Conservation (phyloP, 2,113 vertebrate species). For the Tetrao urogallus region DNA sequence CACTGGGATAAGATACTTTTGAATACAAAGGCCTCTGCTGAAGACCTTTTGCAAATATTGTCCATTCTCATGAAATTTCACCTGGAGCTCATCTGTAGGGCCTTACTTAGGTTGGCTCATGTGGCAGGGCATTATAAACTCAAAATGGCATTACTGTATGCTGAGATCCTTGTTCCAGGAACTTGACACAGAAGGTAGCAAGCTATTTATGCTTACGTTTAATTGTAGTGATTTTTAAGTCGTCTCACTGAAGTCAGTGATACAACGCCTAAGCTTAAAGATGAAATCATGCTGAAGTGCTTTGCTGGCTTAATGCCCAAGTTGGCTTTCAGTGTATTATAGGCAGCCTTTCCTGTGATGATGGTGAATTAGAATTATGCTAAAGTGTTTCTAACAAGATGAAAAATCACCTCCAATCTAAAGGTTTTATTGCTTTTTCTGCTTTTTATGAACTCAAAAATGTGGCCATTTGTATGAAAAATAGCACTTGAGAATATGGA, state of each 20-base stretch:
- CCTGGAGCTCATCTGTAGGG: conserved; percentile 39
- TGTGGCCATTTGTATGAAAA: conserved; percentile 51
- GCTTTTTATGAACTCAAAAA: conserved; percentile 49
- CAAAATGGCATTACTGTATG: background rate
- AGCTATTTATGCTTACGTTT: background rate
- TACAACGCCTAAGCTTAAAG: background rate
- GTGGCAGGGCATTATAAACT: background rate
- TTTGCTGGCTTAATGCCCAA: conserved; percentile 61
- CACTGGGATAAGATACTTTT: conserved; percentile 26
- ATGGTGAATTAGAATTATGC: conserved; percentile 48
- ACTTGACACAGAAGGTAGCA: background rate
- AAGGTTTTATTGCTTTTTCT: conserved; percentile 58
- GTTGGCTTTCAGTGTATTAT: conserved; percentile 27
- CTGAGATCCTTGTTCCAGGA: background rate
- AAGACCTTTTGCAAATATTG: conserved; percentile 20
- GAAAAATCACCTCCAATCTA: conserved; percentile 57
- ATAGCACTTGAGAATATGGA: conserved; percentile 10
- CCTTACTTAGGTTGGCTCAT: background rate
- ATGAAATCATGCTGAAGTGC: conserved; percentile 57
- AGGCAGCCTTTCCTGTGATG: conserved; percentile 50
- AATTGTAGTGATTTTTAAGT: conserved; percentile 34
- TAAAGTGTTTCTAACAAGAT: conserved; percentile 54
- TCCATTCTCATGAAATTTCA: conserved; percentile 23
- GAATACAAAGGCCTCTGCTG: conserved; percentile 42
- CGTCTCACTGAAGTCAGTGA: background rate